A percentile compares a stretch with the other conserved stretches of the same genome.
These are phyloP conservation scores for Pseudococcus jackbeardsleyi DNA, from an alignment of 2,888 invertebrate species.

Conservation along the genomic window DNA sequence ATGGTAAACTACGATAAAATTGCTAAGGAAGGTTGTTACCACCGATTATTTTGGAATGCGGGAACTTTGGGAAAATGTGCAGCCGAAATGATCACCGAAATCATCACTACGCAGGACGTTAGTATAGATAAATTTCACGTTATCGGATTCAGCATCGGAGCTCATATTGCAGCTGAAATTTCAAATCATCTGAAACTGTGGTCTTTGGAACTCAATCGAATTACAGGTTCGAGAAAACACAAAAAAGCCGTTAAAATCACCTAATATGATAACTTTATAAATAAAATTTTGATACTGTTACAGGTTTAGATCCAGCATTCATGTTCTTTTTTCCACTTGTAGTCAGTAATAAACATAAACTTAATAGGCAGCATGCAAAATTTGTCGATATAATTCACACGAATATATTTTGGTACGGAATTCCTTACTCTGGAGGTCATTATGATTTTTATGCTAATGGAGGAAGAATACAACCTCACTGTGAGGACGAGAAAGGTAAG, in stretches of 20 bases:
- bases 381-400: slow-evolving; percentile 69
- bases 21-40: slow-evolving; percentile 10
- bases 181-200: slow-evolving; percentile 72
- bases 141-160: slow-evolving; percentile 78
- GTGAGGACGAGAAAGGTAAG: slow-evolving; percentile 68
- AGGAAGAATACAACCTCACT: slow-evolving; percentile 74
- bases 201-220: slow-evolving; percentile 71
- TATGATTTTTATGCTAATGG: slow-evolving; percentile 69
- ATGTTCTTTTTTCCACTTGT: slow-evolving; percentile 67
- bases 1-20: slow-evolving; percentile 24
- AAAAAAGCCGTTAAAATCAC: background rate
- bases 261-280: background rate
- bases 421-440: slow-evolving; percentile 67
- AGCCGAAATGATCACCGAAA: slow-evolving; percentile 74
- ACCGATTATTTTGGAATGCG: slow-evolving; percentile 69
- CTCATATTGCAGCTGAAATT: slow-evolving; percentile 74
- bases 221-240: slow-evolving; percentile 72
- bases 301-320: slow-evolving; percentile 68
- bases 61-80: slow-evolving; percentile 76
- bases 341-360: slow-evolving; percentile 65
- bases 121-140: slow-evolving; percentile 73
- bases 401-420: slow-evolving; percentile 68
- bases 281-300: slow-evolving; percentile 28
- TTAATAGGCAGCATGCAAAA: slow-evolving; percentile 68
- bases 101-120: slow-evolving; percentile 71